Conservation (phyloP, 1,140 invertebrate genomes). For the Tetraneura akinire region DNA sequence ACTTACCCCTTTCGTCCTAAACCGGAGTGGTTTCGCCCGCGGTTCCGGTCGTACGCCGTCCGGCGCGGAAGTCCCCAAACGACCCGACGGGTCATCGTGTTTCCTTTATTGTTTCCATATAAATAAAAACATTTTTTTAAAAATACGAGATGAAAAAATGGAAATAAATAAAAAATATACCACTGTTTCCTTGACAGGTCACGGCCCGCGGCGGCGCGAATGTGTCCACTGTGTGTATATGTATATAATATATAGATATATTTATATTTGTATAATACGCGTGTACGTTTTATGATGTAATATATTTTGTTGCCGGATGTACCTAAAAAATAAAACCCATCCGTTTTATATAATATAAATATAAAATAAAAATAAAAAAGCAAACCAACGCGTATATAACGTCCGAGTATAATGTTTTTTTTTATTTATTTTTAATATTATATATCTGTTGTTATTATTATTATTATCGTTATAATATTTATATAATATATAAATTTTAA, state of each 20-base stretch:
- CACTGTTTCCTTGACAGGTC: slow-evolving; percentile 24
- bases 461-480: neutral
- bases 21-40: neutral
- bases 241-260: neutral
- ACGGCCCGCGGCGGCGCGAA: neutral
- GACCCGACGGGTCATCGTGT: slow-evolving; percentile 2
- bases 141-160: neutral
- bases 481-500: too few relatives aligned
- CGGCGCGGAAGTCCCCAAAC: neutral
- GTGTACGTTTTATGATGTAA: too few relatives aligned
- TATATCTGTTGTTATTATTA: slow-evolving; percentile 19
- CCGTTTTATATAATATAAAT: too few relatives aligned
- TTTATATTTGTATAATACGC: too few relatives aligned
- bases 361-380: too few relatives aligned
- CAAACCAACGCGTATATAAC: too few relatives aligned
- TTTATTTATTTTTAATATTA: too few relatives aligned
- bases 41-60: slow-evolving; percentile 35
- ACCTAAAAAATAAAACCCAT: slow-evolving; percentile 28
- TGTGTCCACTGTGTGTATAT: neutral
- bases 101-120: slow-evolving; percentile 49
- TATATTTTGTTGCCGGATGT: slow-evolving; percentile 11
- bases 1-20: slow-evolving; percentile 29
- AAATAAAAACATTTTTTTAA: slow-evolving; percentile 33
- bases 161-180: neutral
- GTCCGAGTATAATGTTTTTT: too few relatives aligned